Conservation (phyloP, 2,888 invertebrate species). For the Drosophila melanosoma region DNA sequence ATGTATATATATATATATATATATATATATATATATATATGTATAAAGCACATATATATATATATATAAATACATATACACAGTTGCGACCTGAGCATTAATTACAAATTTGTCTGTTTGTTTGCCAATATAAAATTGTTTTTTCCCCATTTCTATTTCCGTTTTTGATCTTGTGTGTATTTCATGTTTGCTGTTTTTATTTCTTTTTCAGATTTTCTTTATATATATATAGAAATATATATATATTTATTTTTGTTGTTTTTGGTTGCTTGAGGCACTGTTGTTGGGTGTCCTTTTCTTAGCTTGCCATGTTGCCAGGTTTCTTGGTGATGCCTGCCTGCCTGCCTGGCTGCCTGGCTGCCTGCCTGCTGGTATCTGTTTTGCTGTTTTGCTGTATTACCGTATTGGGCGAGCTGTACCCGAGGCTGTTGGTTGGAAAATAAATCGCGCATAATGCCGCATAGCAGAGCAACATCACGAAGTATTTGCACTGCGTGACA, state of each 20-base stretch:
- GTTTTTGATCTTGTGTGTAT: constrained; percentile 48
- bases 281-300: constrained; percentile 44
- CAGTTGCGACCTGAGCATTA: constrained; percentile 34
- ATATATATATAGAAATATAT: background rate
- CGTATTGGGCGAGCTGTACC: constrained; percentile 21
- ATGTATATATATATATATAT: background rate
- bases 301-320: constrained; percentile 35
- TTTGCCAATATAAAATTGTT: constrained; percentile 61
- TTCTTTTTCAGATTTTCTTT: background rate
- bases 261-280: constrained; percentile 38
- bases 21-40: background rate
- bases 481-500: constrained; percentile 86
- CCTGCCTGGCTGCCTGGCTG: background rate
- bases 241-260: background rate
- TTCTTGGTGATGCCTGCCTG: constrained; percentile 7
- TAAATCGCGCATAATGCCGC: constrained; percentile 85
- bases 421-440: constrained; percentile 62
- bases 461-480: constrained; percentile 85
- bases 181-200: constrained; percentile 27
- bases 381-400: constrained; percentile 14
- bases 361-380: constrained; percentile 8
- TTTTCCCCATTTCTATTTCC: constrained; percentile 16
- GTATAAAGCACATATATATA: background rate
- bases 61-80: background rate
- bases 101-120: constrained; percentile 45